These are phyloP conservation scores for Scarus forsteni DNA, from an alignment of 2,797 vertebrate genomes.

Conservation along the genomic window DNA sequence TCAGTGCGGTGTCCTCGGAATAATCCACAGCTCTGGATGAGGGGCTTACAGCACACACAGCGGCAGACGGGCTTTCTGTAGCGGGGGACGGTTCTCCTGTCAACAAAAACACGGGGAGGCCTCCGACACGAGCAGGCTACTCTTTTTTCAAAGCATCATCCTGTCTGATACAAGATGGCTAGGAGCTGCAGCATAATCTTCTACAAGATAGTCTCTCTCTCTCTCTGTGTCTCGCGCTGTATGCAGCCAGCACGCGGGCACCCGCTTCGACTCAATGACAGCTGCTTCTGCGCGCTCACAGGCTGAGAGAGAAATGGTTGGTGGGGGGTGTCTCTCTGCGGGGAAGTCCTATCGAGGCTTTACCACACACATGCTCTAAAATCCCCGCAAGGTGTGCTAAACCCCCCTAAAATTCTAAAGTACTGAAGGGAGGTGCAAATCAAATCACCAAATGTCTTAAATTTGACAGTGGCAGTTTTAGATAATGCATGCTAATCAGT, in stretches of 20 bases:
- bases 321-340: slow-evolving; percentile 33
- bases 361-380: background rate
- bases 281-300: slow-evolving; percentile 74
- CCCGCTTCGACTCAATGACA: slow-evolving; percentile 72
- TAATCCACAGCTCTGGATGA: slow-evolving; percentile 82
- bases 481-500: no score
- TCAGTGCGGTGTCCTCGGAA: slow-evolving; percentile 74
- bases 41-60: slow-evolving; percentile 57
- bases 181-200: slow-evolving; percentile 68
- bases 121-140: background rate
- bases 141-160: slow-evolving; percentile 71
- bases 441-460: no score
- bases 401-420: no score
- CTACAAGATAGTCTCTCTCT: slow-evolving; percentile 53
- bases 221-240: background rate
- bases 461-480: no score
- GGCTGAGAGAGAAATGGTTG: background rate
- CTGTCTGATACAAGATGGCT: slow-evolving; percentile 76
- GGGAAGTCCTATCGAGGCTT: slow-evolving; percentile 41
- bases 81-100: slow-evolving; percentile 10
- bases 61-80: slow-evolving; percentile 32
- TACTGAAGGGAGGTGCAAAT: no score
- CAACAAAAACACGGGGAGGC: background rate
- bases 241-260: slow-evolving; percentile 63
- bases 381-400: no score